Base-by-base conservation (phyloP, 2,113 vertebrate species). In the Thomomys bottae region DNA sequence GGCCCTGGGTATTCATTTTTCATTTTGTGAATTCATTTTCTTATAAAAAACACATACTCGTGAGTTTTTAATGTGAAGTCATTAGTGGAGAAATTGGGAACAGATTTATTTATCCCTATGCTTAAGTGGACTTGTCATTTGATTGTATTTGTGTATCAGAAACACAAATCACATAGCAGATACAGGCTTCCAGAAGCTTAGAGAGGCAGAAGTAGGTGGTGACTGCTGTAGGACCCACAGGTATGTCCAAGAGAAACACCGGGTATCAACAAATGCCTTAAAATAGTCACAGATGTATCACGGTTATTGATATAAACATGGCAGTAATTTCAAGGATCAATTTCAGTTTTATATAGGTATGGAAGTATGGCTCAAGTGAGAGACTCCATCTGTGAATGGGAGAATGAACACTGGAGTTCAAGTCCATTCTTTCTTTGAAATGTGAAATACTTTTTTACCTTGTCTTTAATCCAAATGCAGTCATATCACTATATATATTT, bases 251-350 rank as follows among this genome's bases (percentile, higher is more conserved):
- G 59, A 75, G 40, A 40, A 75, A 63, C 5, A 90, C 36, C 75
- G 85, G 76, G 70, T 17, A 32, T 64, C 42, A 73, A 30, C 67
- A 84, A 40, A 24, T 88, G 57, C 67, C 36, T 92, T 88, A 76
- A 26, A 68, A 76, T 72, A 76, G 72, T 92, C 78, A 71, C 5
- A 91, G 36, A 76, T 70, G 40, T 72, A 84, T 67, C 57, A n/a
- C 68, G 54, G 28, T 70, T 92, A 66, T 91, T 92, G 80, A 73
- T 0, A 68, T 23, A 68, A 77, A 72, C 88, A 79, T 87, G 77
- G 67, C 80, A 79, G 64, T 92, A 42, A 93, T 94, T 88, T 81
- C 38, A 86, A 54, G 90, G 88, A 92, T 80, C 59, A 92, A 61
- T 87, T 68, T 26, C 32, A 90, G 6, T 81, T 36, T 84, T 36